Evolutionary conservation across 2,888 invertebrate genomes (phyloP).

Genomic region (Oeneis ivallda): DNA sequence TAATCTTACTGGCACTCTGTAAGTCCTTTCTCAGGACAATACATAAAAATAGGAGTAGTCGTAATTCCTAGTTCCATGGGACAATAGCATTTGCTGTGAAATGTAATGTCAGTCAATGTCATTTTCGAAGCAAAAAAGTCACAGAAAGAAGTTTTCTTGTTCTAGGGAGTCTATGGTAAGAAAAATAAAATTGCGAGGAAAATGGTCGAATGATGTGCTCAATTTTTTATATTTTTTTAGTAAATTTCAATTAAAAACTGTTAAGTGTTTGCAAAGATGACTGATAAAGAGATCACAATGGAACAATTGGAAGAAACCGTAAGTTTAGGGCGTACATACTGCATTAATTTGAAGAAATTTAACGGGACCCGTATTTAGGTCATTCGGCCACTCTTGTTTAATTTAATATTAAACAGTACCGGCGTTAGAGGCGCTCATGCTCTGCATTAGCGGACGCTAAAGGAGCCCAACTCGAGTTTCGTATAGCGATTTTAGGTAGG

Average conservation of each 20-base stretch:
- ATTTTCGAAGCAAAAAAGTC: too few relatives aligned
- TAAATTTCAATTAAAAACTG: constrained; percentile 47
- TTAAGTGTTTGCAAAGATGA: constrained; percentile 55
- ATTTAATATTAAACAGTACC: constrained; percentile 23
- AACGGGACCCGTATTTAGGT: constrained; percentile 40
- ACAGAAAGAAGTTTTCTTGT: too few relatives aligned
- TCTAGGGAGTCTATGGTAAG: too few relatives aligned
- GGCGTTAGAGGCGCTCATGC: not conserved
- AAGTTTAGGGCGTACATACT: constrained; percentile 44
- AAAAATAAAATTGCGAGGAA: constrained; percentile 43
- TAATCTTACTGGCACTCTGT: too few relatives aligned
- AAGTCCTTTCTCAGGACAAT: too few relatives aligned
- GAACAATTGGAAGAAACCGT: constrained; percentile 74
- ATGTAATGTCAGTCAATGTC: too few relatives aligned
- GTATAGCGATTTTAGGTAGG: not conserved
- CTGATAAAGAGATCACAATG: constrained; percentile 68
- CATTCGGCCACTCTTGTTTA: constrained; percentile 43
- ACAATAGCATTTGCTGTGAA: too few relatives aligned
- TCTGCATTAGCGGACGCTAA: not conserved
- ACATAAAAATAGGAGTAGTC: too few relatives aligned
- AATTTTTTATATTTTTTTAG: constrained; percentile 41
- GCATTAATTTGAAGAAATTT: constrained; percentile 27
- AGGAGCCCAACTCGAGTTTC: not conserved
- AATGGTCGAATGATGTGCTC: constrained; percentile 51
- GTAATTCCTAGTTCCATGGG: too few relatives aligned